Conservation (phyloP, 1,140 invertebrate genomes). For the Octopus sinensis region DNA sequence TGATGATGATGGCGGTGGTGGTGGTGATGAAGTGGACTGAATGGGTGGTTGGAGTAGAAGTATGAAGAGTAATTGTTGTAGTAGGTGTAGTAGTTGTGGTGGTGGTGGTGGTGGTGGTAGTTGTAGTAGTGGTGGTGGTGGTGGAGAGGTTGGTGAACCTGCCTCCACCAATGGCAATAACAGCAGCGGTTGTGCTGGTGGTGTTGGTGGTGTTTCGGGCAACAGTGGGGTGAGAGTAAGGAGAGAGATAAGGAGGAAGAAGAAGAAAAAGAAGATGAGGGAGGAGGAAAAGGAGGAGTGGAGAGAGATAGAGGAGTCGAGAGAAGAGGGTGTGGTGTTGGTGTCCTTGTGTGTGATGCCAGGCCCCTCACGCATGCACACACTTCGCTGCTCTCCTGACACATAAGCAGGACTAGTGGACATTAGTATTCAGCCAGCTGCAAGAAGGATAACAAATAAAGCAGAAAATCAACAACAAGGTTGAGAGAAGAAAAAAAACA, state of each 20-base stretch:
- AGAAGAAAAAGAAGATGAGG: not conserved
- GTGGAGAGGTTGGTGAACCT: too few relatives aligned
- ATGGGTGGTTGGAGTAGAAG: too few relatives aligned
- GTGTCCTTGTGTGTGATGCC: slow-evolving; percentile 3
- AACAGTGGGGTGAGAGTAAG: not conserved
- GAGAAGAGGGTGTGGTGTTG: not conserved
- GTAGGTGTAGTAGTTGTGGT: too few relatives aligned
- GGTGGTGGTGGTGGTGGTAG: too few relatives aligned
- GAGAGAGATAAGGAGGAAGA: not conserved
- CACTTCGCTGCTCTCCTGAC: not conserved
- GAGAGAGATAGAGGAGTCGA: not conserved
- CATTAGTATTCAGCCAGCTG: slow-evolving; percentile 6
- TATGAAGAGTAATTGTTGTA: too few relatives aligned
- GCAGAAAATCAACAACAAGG: not conserved
- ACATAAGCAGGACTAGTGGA: not conserved
- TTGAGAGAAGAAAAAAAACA: too few relatives aligned
- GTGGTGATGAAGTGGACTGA: too few relatives aligned
- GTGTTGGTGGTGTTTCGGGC: too few relatives aligned
- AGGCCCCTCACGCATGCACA: not conserved
- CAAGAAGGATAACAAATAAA: slow-evolving; percentile 1
- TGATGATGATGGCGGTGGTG: too few relatives aligned
- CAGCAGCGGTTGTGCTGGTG: too few relatives aligned
- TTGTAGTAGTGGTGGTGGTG: too few relatives aligned
- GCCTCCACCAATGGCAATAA: too few relatives aligned
- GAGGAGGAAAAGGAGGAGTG: not conserved